Evolutionary conservation across 2,888 invertebrate species (phyloP).

Genomic region (Sphecodes monilicornis): DNA sequence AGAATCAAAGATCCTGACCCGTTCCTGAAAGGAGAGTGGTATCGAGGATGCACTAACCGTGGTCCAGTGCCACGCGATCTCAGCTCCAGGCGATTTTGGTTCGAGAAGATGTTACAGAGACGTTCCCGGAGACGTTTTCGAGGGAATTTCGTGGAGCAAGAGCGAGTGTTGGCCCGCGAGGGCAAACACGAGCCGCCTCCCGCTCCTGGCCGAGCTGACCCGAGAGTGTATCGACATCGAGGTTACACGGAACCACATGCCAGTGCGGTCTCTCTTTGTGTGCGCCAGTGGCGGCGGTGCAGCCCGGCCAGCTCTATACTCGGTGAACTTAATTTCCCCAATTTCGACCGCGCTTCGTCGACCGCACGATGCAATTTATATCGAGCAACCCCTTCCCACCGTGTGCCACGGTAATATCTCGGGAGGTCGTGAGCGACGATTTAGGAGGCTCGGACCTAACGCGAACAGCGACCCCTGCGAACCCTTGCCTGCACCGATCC

Average conservation of each 20-base stretch:
- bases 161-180: constrained; percentile 11
- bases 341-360: constrained; percentile 76
- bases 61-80: neutral
- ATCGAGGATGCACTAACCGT: neutral
- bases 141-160: neutral
- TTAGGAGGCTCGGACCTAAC: constrained; percentile 55
- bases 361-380: constrained; percentile 77
- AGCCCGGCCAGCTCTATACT: constrained; percentile 60
- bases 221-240: constrained; percentile 66
- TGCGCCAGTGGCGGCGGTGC: constrained; percentile 47
- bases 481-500: neutral
- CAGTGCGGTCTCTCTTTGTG: constrained; percentile 72
- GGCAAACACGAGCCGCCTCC: constrained; percentile 38
- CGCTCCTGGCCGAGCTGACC: constrained; percentile 59
- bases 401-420: constrained; percentile 67
- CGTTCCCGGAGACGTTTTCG: neutral
- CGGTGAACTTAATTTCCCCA: constrained; percentile 76
- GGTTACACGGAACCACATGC: constrained; percentile 69
- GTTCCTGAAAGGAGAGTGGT: too few species aligned
- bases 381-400: constrained; percentile 57
- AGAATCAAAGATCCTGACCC: too few species aligned
- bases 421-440: constrained; percentile 68
- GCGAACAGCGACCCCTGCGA: constrained; percentile 16
- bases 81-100: neutral
- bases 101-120: neutral